Evolutionary conservation across 1,140 invertebrate species (phyloP), one percentile per base, ranked within the genome.

Genomic region (Harpegnathos saltator): DNA sequence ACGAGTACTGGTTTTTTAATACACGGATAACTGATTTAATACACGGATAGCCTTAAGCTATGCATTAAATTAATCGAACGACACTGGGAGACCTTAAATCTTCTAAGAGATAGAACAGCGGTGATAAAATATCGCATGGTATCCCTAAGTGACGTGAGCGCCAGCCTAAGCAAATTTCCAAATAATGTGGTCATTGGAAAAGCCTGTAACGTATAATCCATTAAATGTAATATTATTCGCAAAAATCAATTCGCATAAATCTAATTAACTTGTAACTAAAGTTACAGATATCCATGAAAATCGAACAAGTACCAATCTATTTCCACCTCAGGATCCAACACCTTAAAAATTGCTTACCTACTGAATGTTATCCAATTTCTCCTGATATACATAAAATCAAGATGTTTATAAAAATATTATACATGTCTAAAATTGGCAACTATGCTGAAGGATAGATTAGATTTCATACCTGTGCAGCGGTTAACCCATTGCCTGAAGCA

Each of bases 381-480:
- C 85, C 81, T 62, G 17, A 62, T 17, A 78, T 17, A 62, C 26
- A 66, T 52, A 61, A 69, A 69, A 59, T 71, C 33, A 24, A 14
- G 14, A 56, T 82, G 22, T 81, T 81, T 48, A 72, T 54, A 24
- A 73, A 82, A 75, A 62, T 62, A 9, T 71, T 56, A 69, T 65
- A 17, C 0, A 83, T 65, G n/a, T 26, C 14, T 14, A 38, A 74
- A 58, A 5, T 82, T 3, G 72, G 19, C 22, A 1, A 50, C 19
- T 33, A 19, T 66, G 38, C 68, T 72, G 17, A 7, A 44, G 7
- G 38, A 11, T 9, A 17, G 1, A 58, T 50, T 38, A 22, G 38
- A 82, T 61, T 61, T n/a, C 85, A 91, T 94, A 97, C 96, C 95
- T 96, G 95, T 29, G 96, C 94, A 26, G 96, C 94, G 33, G 95